A percentile compares a stretch with the other conserved stretches of the same genome.
Evolutionary conservation across 2,113 vertebrate species (phyloP).

Genomic region (Rhinolophus sinicus): DNA sequence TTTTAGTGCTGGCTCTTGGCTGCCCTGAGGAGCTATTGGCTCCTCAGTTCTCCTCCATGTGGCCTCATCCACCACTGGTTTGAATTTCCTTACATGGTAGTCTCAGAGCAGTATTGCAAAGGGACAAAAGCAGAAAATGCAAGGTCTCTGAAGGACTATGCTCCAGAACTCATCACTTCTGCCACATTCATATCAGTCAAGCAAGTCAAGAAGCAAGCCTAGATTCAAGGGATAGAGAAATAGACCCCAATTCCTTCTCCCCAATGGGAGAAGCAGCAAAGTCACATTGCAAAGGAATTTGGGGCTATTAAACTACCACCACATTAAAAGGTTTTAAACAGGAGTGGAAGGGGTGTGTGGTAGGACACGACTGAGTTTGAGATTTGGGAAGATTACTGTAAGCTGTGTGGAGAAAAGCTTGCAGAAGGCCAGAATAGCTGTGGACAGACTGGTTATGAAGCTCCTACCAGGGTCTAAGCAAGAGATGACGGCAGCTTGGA

Average conservation of each 20-base stretch:
- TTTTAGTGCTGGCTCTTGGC: background rate
- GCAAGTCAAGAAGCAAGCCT: background rate
- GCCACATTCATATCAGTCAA: background rate
- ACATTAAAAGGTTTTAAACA: background rate
- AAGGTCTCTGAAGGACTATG: background rate
- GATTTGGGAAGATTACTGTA: background rate
- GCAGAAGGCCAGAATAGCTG: background rate
- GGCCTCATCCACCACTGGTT: background rate
- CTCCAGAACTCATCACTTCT: background rate
- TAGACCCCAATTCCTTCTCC: background rate
- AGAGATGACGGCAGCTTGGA: background rate
- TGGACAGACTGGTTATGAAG: background rate
- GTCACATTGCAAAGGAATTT: background rate
- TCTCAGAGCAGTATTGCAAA: background rate
- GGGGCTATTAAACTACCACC: background rate
- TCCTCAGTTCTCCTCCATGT: background rate
- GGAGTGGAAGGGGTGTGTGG: background rate
- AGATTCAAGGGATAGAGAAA: background rate
- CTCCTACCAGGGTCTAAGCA: background rate
- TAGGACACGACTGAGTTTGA: background rate
- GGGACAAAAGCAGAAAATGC: background rate
- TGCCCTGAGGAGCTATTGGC: background rate
- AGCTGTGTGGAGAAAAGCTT: background rate
- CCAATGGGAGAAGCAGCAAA: background rate
- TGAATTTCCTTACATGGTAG: background rate